Conservation (phyloP, 2,797 vertebrate species). For the Melopsittacus undulatus region DNA sequence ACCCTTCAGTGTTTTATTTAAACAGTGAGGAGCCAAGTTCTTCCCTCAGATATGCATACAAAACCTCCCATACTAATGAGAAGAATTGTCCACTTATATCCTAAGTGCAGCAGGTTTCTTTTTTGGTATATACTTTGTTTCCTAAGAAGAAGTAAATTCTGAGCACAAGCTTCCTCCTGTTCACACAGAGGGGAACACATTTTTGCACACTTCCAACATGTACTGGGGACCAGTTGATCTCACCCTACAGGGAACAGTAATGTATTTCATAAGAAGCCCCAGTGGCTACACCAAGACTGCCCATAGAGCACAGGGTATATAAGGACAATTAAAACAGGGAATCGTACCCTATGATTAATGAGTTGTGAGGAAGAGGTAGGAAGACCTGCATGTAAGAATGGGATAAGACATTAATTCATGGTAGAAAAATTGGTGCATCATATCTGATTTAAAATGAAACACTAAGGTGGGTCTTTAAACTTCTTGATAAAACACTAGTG, state of each 20-base stretch:
- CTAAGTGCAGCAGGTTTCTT: neutral
- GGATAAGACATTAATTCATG: neutral
- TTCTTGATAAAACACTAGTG: constrained; percentile 58
- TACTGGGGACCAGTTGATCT: neutral
- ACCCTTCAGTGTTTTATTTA: constrained; percentile 51
- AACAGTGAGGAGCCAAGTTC: constrained; percentile 37
- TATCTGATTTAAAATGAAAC: constrained; percentile 36
- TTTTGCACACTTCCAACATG: neutral
- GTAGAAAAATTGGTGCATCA: neutral
- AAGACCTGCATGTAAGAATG: neutral
- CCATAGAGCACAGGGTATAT: accelerated
- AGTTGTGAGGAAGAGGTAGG: neutral
- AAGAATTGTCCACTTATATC: neutral
- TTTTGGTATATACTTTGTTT: neutral
- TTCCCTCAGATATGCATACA: constrained; percentile 37
- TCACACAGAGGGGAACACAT: neutral
- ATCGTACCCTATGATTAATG: neutral
- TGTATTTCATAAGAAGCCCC: neutral
- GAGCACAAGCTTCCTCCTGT: neutral
- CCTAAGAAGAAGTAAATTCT: neutral
- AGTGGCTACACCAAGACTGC: neutral
- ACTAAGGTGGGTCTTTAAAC: constrained; percentile 44
- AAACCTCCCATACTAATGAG: constrained; percentile 42
- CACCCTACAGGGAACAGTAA: neutral
- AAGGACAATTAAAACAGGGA: neutral